Percentiles rank a stretch among this genome's conserved stretches.
phyloP scores from a whole-genome alignment of 2,888 invertebrate species.

The Notodonta ziczac region DNA sequence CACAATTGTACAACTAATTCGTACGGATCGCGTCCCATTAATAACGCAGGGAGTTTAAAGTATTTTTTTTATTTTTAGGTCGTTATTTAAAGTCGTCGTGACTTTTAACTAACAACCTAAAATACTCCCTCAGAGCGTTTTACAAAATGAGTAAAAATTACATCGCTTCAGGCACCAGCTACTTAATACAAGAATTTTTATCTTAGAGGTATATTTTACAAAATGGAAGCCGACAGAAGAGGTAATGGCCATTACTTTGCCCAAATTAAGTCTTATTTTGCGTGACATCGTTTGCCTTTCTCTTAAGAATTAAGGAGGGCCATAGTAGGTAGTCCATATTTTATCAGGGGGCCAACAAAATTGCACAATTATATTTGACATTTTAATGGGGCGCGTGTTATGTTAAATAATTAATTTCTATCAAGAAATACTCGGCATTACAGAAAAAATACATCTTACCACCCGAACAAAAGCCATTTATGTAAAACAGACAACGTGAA shows the following conservation, averaged over 20 bases:
- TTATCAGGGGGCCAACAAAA: conserved; percentile 56
- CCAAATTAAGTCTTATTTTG: conserved; percentile 73
- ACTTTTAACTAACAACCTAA: conserved; percentile 17
- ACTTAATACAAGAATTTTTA: conserved; percentile 51
- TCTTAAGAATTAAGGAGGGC: conserved; percentile 63
- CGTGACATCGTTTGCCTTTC: conserved; percentile 70
- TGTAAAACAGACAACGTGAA: background rate
- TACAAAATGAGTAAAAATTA: conserved; percentile 46
- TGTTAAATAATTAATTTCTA: conserved; percentile 11
- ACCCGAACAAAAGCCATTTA: too few relatives aligned
- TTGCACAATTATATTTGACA: conserved; percentile 49
- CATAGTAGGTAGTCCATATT: conserved; percentile 48
- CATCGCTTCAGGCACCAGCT: conserved; percentile 33
- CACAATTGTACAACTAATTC: too few relatives aligned
- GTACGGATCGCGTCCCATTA: too few relatives aligned
- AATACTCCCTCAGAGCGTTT: conserved; percentile 26
- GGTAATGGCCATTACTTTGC: conserved; percentile 67
- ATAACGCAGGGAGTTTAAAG: too few relatives aligned
- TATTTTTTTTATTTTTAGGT: too few relatives aligned
- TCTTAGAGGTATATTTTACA: conserved; percentile 48
- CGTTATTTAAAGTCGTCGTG: background rate
- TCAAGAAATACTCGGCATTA: background rate
- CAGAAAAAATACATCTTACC: too few relatives aligned
- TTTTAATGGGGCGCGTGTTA: conserved; percentile 34
- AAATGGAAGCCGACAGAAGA: conserved; percentile 51